phyloP scores from a whole-genome alignment of 2,113 vertebrate species.

The Gnathonemus longibarbis region DNA sequence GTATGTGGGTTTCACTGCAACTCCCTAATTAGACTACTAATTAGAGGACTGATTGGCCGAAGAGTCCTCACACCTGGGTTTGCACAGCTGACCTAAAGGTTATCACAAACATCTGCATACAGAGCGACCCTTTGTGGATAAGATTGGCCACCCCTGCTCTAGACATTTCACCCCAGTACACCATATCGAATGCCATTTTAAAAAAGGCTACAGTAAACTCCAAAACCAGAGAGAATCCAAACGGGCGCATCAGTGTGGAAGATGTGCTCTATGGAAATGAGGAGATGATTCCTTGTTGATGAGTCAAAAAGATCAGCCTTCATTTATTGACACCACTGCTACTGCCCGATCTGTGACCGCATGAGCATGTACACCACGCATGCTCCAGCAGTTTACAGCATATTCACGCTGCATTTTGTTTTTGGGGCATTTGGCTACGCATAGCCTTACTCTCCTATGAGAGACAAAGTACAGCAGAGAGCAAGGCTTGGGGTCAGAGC shows the following conservation, averaged over 20 bases:
- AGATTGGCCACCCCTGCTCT: neutral
- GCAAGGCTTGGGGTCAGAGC: neutral
- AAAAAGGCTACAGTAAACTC: neutral
- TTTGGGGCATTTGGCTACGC: neutral
- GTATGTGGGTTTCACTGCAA: neutral
- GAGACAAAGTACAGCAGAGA: neutral
- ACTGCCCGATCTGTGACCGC: too few species aligned
- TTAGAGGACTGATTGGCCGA: neutral
- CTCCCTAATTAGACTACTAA: neutral
- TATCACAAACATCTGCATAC: neutral
- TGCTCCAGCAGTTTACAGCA: too few species aligned
- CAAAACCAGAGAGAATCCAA: neutral
- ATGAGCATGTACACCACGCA: too few species aligned
- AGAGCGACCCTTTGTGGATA: neutral
- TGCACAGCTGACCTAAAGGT: neutral
- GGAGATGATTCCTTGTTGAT: too few species aligned
- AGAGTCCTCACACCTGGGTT: neutral
- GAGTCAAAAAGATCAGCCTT: too few species aligned
- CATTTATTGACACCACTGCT: too few species aligned
- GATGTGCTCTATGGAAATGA: too few species aligned
- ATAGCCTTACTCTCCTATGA: neutral
- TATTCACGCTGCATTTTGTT: too few species aligned
- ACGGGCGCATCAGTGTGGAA: neutral
- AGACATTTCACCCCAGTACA: neutral
- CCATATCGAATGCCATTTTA: neutral